Evolutionary conservation across 2,888 invertebrate species (phyloP), one percentile per base, ranked within the genome.

Genomic region (Rosalia funebris): DNA sequence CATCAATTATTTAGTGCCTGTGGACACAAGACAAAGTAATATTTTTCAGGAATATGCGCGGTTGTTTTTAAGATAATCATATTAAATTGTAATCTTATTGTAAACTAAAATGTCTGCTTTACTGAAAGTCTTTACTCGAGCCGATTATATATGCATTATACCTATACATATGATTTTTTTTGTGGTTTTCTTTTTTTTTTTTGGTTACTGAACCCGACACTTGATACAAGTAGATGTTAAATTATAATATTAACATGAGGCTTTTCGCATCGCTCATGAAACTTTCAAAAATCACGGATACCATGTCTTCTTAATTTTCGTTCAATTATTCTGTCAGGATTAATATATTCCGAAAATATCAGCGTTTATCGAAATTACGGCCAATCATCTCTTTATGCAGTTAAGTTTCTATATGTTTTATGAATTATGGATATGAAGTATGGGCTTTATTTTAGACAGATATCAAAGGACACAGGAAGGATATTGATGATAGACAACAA

Each of bases 361-460:
- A 16, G n/a, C 47, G 34, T 34, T 47, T 48, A 48, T 16, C 36
- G 36, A 48, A 48, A 48, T 48, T 48, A 48, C 19, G 19, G 16
- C 19, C 47, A 36, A 48, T 48, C 36, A 48, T 36, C 34, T 36
- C 36, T 36, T 48, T 48, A 48, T 1, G 3, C 17, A 48, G 12
- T 48, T 48, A 34, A 11, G 10, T 36, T 19, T 17, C 11, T 25
- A 25, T 25, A 25, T 25, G 25, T 25, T 25, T 25, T n/a, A 36
- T 17, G 36, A 17, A 17, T 36, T 36, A 36, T 17, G 36, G 16
- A 36, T 41, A 17, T 41, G 16, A 41, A 41, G 16, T n/a, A 10
- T 3, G 1, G 16, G 3, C 12, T 36, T 34, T 36, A 36, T 36
- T n/a, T n/a, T n/a, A n/a, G n/a, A n/a, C n/a, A n/a, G n/a, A n/a